Base-by-base conservation (phyloP, 2,797 vertebrate species). In the Salarias fasciatus region DNA sequence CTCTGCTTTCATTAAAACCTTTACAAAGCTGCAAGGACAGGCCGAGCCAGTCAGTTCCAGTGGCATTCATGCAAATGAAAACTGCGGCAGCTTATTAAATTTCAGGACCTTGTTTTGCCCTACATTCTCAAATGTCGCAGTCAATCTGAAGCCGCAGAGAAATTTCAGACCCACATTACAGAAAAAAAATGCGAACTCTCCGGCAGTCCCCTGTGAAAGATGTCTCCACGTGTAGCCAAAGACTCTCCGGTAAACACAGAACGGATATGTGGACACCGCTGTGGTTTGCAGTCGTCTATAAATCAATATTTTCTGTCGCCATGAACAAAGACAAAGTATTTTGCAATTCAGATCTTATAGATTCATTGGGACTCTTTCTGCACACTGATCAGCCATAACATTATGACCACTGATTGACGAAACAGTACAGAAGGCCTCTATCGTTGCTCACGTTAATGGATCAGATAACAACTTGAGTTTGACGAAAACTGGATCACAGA, bases 31-130 rank as follows among this genome's bases (percentile, higher is more conserved):
- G 67, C 62, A 62, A 77, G 61, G 69, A 60, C 64, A 50, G 53
- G 52, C 1, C 63, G 9, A 15, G 51, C 37, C 60, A 62, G 57
- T 67, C 79, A 11, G 14, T 43, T 77, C 51, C 71, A 48, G 24
- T 33, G 31, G 53, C 46, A 53, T 75, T 80, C 75, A 81, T 76
- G 79, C 77, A 85, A 75, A 88, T 86, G 52, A 77, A 83, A 80
- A 65, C 65, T 11, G 48, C 77, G 36, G 62, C 72, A 47, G 69
- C 80, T 80, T 74, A 79, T 88, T 85, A 65, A 52, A 70, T 79
- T 82, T 57, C 79, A 73, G 77, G 83, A 72, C 73, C 80, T 77
- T 56, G 75, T 85, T 82, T 83, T 72, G 72, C 66, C 76, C 82
- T 72, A 63, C 37, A 53, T 75, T 80, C 83, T 82, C 60, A 75